Conservation (phyloP, 2,888 invertebrate species). For the Allophyes oxyacanthae region DNA sequence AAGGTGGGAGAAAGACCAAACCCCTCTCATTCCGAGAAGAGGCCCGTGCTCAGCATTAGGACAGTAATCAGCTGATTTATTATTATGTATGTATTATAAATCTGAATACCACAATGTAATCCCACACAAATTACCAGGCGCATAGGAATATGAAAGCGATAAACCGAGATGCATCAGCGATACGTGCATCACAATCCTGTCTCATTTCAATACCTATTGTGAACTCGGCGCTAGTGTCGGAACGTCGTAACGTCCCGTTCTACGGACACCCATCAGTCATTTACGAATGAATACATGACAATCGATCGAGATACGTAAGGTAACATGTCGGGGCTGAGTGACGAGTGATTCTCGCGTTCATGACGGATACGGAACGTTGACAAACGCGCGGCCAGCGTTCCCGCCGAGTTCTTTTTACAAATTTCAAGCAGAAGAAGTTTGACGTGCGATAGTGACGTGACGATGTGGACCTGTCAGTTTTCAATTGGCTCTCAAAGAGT, state of each 20-base stretch:
- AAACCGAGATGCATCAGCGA: constrained; percentile 82
- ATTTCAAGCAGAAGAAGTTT: constrained; percentile 72
- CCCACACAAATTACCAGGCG: constrained; percentile 81
- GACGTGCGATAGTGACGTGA: constrained; percentile 77
- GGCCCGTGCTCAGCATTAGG: too few relatives aligned
- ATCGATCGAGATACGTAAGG: constrained; percentile 78
- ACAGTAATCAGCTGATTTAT: too few relatives aligned
- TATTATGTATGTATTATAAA: too few relatives aligned
- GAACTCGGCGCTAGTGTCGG: constrained; percentile 58
- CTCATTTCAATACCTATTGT: constrained; percentile 86
- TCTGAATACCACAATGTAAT: constrained; percentile 81
- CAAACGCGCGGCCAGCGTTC: constrained; percentile 64
- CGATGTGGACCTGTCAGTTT: constrained; percentile 81
- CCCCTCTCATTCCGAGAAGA: too few relatives aligned
- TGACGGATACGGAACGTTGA: constrained; percentile 77
- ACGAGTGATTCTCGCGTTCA: constrained; percentile 79
- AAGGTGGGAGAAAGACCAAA: too few relatives aligned
- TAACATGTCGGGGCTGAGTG: constrained; percentile 72
- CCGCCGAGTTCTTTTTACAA: constrained; percentile 70
- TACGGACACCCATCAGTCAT: constrained; percentile 81
- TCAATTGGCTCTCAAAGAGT: constrained; percentile 82
- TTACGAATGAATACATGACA: constrained; percentile 81
- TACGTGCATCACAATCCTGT: constrained; percentile 77
- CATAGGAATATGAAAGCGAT: constrained; percentile 80
- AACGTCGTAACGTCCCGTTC: constrained; percentile 75